Evolutionary conservation across 2,797 vertebrate genomes (phyloP).

Genomic region (Buceros bicornis): DNA sequence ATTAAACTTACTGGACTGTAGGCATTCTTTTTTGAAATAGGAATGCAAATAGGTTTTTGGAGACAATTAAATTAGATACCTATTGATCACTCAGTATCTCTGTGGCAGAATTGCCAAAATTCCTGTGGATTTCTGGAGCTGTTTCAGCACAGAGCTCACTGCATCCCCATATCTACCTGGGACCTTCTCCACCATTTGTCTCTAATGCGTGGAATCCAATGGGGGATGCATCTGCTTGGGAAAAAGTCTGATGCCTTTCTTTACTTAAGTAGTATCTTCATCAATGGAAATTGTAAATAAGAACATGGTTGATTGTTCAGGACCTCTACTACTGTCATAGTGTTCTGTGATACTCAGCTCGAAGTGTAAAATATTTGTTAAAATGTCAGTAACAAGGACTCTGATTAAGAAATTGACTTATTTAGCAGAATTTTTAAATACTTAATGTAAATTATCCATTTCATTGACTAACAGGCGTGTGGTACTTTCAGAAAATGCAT

Average conservation of each 20-base stretch:
- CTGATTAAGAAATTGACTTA: not conserved
- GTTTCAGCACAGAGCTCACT: not conserved
- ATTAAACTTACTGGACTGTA: not conserved
- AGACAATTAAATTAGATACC: not conserved
- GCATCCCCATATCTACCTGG: accelerated
- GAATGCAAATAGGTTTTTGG: not conserved
- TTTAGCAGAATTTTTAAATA: not conserved
- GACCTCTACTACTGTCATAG: not conserved
- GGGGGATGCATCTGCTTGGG: not conserved
- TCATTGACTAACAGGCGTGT: not conserved
- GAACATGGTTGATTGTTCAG: not conserved
- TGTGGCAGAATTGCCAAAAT: not conserved
- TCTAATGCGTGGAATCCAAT: not conserved
- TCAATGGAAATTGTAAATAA: not conserved
- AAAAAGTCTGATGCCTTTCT: not conserved
- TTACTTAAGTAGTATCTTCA: not conserved
- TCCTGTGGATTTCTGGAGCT: not conserved
- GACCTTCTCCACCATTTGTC: not conserved
- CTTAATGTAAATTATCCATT: not conserved
- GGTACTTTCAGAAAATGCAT: not conserved
- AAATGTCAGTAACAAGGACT: not conserved
- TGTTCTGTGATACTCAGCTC: not conserved
- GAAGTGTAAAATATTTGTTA: not conserved
- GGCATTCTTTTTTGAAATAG: not conserved
- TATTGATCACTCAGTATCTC: not conserved